phyloP scores from a whole-genome alignment of 1,140 invertebrate genomes.

The Diabrotica virgifera region DNA sequence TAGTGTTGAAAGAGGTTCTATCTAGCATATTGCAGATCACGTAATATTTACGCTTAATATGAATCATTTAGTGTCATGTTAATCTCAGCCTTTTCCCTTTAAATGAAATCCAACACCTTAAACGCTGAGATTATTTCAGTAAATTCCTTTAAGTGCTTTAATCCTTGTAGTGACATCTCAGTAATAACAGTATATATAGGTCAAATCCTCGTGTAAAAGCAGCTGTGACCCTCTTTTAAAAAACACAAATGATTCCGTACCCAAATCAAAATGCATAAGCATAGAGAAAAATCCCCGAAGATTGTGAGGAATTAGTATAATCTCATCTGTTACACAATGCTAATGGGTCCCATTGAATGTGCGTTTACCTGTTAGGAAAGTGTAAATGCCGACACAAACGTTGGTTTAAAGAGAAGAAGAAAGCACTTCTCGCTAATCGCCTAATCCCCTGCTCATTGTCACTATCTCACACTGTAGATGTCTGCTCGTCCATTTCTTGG shows the following conservation, averaged over 20 bases:
- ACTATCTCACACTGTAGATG: neutral
- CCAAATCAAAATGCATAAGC: neutral
- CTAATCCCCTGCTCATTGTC: constrained; percentile 11
- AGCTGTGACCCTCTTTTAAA: neutral
- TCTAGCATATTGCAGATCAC: no score
- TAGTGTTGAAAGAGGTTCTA: no score
- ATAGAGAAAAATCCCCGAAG: neutral
- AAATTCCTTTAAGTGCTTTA: neutral
- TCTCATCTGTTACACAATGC: constrained; percentile 15
- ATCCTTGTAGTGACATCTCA: neutral
- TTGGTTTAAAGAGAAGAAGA: constrained; percentile 11
- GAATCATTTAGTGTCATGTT: no score
- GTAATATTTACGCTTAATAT: no score
- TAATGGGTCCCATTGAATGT: constrained; percentile 7
- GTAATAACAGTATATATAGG: neutral
- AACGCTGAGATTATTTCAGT: no score
- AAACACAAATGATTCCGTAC: neutral
- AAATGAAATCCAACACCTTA: no score
- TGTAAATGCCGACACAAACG: constrained; percentile 18
- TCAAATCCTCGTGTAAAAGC: neutral
- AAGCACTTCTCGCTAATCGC: constrained; percentile 13
- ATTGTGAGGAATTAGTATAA: constrained; percentile 9
- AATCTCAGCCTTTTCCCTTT: no score
- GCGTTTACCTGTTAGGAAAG: constrained; percentile 9
- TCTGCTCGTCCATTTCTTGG: neutral